Evolutionary conservation across 2,113 vertebrate genomes (phyloP), one percentile per base, ranked within the genome.

Genomic region (Podilymbus podiceps): DNA sequence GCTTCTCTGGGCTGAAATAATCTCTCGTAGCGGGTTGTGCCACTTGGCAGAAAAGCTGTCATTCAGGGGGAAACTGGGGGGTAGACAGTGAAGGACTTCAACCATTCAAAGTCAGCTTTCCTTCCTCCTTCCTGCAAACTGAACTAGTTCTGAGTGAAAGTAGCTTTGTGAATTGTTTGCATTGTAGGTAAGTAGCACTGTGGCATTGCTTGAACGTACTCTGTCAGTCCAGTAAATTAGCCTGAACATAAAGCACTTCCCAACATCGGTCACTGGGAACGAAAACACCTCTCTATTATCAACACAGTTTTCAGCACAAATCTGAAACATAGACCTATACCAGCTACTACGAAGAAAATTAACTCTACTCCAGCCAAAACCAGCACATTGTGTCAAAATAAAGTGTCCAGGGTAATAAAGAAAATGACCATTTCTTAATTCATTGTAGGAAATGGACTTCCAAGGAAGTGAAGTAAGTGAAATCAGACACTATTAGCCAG

Each of bases 401-500:
- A 88, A 46, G 44, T 60, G 56, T 69, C 27, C 10, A 67, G 27
- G 27, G 60, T 66, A 85, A 92, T 53, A 87, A 88, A 67, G 42
- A n/a, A 69, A 92, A 63, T 3, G 6, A 27, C 28, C 50, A 18
- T 94, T 92, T 87, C 69, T 92, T 53, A 71, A 78, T 47, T 87
- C 40, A 64, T 42, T 81, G 66, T 72, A 78, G 56, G 69, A 96
- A 90, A n/a, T 60, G 35, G 56, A 89, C 44, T 82, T 64, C 50
- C n/a, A 59, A 89, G 92, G 72, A 97, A 85, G 91, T 52, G 33
- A 78, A 91, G 33, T 89, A 94, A 89, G 75, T 78, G 80, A 91
- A 95, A 88, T 64, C 60, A 85, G 86, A 74, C 35, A 75, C 44
- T 68, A n/a, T 87, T 93, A 95, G 76, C 87, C 74, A 71, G 49